Evolutionary conservation across 37 sponge, comb jelly and placozoan species (phyloP).

Genomic region (Crambe crambe): DNA sequence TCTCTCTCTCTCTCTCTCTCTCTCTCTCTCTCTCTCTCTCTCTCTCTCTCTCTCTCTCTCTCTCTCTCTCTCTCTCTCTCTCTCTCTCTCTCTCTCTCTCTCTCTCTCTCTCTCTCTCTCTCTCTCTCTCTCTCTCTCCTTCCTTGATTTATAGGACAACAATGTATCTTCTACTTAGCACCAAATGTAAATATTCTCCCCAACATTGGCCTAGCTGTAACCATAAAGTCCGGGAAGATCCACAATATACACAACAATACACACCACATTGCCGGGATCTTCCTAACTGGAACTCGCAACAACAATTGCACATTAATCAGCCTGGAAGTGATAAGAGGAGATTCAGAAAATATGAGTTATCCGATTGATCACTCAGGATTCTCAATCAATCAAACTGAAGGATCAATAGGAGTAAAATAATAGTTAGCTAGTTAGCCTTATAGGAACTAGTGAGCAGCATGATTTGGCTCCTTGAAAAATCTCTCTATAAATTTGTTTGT

Average conservation of each 20-base stretch:
- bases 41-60: too few relatives aligned
- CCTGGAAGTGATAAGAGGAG: not conserved
- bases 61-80: too few relatives aligned
- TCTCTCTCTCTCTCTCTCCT: too few relatives aligned
- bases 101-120: too few relatives aligned
- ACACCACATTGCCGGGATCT: not conserved
- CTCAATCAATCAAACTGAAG: not conserved
- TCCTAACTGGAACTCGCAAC: not conserved
- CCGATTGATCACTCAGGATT: not conserved
- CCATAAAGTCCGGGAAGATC: not conserved
- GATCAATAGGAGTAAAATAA: too few relatives aligned
- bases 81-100: too few relatives aligned
- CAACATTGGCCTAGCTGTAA: not conserved
- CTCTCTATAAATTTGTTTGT: too few relatives aligned
- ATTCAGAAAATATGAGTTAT: not conserved
- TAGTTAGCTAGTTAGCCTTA: too few relatives aligned
- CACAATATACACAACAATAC: not conserved
- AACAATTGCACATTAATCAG: not conserved
- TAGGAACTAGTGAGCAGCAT: too few relatives aligned
- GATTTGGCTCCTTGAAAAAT: too few relatives aligned
- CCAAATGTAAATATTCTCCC: not conserved
- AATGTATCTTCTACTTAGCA: not conserved
- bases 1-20: too few relatives aligned
- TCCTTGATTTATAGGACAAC: not conserved
- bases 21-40: too few relatives aligned